phyloP scores from a whole-genome alignment of 2,888 invertebrate genomes.

The Torymus texanus region DNA sequence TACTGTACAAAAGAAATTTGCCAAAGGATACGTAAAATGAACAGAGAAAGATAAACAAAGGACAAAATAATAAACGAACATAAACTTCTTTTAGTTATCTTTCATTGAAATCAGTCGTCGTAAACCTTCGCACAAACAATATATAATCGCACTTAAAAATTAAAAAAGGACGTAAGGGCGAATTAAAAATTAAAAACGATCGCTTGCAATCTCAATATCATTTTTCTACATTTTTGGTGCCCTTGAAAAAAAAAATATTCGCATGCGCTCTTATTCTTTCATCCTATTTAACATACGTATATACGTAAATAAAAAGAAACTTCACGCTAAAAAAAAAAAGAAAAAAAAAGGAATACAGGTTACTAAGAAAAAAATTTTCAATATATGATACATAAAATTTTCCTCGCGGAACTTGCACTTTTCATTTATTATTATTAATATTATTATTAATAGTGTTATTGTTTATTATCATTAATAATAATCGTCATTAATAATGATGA shows the following conservation, averaged over 20 bases:
- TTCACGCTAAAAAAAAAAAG: conserved; percentile 65
- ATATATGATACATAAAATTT: conserved; percentile 62
- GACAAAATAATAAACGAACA: conserved; percentile 38
- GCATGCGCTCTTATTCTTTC: conserved; percentile 27
- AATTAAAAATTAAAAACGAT: conserved; percentile 23
- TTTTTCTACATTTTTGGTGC: conserved; percentile 7
- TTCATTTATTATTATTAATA: conserved; percentile 56
- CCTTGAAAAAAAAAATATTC: conserved; percentile 41
- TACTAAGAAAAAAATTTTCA: conserved; percentile 45
- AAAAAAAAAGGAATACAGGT: conserved; percentile 60
- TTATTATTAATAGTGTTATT: conserved; percentile 54
- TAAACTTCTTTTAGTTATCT: conserved; percentile 40
- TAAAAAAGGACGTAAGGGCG: conserved; percentile 37
- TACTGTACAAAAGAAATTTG: conserved; percentile 57
- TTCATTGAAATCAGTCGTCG: conserved; percentile 36
- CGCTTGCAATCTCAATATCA: conserved; percentile 22
- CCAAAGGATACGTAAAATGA: conserved; percentile 48
- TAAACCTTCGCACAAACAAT: conserved; percentile 34
- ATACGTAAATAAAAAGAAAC: conserved; percentile 62
- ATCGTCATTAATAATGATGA: conserved; percentile 53
- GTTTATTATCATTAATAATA: conserved; percentile 55
- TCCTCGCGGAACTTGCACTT: conserved; percentile 65
- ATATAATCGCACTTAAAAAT: conserved; percentile 33
- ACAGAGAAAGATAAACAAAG: conserved; percentile 46
- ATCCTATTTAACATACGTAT: conserved; percentile 40